Evolutionary conservation across 2,888 invertebrate species (phyloP).

Genomic region (Drosophila acutilabella): DNA sequence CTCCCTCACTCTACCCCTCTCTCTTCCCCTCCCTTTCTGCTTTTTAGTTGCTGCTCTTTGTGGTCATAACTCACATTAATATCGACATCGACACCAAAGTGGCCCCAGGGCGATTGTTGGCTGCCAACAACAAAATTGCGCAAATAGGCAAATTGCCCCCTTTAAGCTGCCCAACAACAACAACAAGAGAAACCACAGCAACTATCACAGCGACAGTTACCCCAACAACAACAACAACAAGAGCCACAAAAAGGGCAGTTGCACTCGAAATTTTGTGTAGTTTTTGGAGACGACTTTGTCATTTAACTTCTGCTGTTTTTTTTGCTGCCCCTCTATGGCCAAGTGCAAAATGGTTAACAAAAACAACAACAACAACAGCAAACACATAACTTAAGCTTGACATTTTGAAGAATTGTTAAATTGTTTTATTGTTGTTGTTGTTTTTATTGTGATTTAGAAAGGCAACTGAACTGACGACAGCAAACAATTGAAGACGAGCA

Average conservation of each 20-base stretch:
- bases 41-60: background rate
- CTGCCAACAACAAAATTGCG: conserved; percentile 22
- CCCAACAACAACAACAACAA: conserved; percentile 19
- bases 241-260: conserved; percentile 64
- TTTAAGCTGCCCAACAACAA: conserved; percentile 19
- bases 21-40: background rate
- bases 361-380: conserved; percentile 2
- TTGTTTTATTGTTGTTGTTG: conserved; percentile 11
- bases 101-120: conserved; percentile 28
- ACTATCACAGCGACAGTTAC: conserved; percentile 29
- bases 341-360: conserved; percentile 41
- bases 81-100: conserved; percentile 61
- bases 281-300: conserved; percentile 37
- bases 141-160: conserved; percentile 34
- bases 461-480: conserved; percentile 47
- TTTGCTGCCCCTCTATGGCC: conserved; percentile 32
- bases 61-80: conserved; percentile 61
- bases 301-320: conserved; percentile 29
- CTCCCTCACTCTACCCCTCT: background rate
- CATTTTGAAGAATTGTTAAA: conserved; percentile 64
- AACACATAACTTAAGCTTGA: conserved; percentile 53
- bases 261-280: conserved; percentile 35
- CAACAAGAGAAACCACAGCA: conserved; percentile 9
- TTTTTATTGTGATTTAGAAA: conserved; percentile 59
- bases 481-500: conserved; percentile 49